phyloP scores from a whole-genome alignment of 2,113 vertebrate genomes.

The Clarias gariepinus region DNA sequence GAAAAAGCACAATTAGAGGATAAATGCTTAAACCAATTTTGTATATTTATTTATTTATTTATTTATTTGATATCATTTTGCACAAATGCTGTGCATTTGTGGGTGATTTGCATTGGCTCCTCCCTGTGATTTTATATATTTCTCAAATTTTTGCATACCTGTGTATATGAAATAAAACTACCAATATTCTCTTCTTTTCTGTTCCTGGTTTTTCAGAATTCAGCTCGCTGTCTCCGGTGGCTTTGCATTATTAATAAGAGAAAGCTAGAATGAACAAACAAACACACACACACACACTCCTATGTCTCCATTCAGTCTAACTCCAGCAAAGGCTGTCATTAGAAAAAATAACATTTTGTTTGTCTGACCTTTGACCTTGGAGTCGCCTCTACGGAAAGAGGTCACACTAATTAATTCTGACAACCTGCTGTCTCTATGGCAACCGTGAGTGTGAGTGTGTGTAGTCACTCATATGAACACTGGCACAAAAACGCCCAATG shows the following conservation, averaged over 20 bases:
- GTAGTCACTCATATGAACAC: not conserved
- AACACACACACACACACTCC: not conserved
- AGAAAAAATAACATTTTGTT: constrained; percentile 1
- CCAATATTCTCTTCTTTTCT: not conserved
- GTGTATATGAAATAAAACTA: not conserved
- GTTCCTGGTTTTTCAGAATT: not conserved
- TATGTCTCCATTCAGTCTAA: not conserved
- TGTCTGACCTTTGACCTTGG: constrained; percentile 14
- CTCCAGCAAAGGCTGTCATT: not conserved
- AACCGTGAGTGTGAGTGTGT: not conserved
- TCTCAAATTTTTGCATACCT: no score
- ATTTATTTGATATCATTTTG: no score
- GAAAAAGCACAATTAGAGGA: no score
- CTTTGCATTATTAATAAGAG: not conserved
- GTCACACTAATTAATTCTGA: not conserved
- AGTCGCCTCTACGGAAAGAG: not conserved
- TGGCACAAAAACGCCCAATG: not conserved
- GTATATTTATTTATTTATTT: no score
- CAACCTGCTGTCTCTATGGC: not conserved
- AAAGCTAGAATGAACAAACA: not conserved
- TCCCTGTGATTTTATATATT: not conserved
- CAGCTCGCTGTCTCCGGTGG: not conserved
- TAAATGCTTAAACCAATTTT: no score
- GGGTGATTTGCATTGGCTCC: not conserved
- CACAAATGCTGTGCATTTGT: not conserved